Base-by-base conservation (phyloP, 1,140 invertebrate genomes). In the Zaprionus africanus region DNA sequence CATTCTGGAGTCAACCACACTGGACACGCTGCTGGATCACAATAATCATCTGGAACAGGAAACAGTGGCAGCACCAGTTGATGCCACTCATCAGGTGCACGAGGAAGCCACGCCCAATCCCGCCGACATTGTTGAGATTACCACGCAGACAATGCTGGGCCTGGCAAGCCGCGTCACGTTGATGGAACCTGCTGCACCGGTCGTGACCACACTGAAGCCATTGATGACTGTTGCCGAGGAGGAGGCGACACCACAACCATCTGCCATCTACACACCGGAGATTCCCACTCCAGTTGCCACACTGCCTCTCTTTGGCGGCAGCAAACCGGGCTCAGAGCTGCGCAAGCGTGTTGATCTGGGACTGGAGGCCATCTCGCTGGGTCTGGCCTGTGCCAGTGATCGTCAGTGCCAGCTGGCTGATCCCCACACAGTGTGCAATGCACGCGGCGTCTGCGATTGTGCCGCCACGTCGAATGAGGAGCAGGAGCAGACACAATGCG, bases 391-490 rank as follows among this genome's bases (percentile, higher is more conserved):
- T 81, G 91, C 94, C n/a, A 94, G 94, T 6, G 96, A 97, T 91
- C 90, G 95, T 17, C 97, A 98, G 92, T 98, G 97, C 92, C 95
- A 95, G 77, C 93, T 95, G 69, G 95, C 97, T 1, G 97, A 98
- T 93, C 94, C 95, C 1, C 94, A 96, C 78, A 96, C 97, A 0
- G 93, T 95, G 34, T 98, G 97, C 87, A 92, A 96, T n/a, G 91
- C 93, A 15, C 94, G 94, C 57, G 97, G 97, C 17, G 93, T 96
- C 15, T 98, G 97, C 81, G 96, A 98, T 82, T 98, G 97, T 83
- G 93, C 94, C 4, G 93, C 94, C 4, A 87, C 93, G 49, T 92
- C 93, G 51, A 41, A 36, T 0, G 43, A 56, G 28, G 7, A 31
- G 4, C 43, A 56, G 4, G 36, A 56, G 2, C 93, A 93, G n/a